Percentiles rank a stretch among this genome's conserved stretches.
Evolutionary conservation across 2,888 invertebrate genomes (phyloP).

Genomic region (Oligia strigilis): DNA sequence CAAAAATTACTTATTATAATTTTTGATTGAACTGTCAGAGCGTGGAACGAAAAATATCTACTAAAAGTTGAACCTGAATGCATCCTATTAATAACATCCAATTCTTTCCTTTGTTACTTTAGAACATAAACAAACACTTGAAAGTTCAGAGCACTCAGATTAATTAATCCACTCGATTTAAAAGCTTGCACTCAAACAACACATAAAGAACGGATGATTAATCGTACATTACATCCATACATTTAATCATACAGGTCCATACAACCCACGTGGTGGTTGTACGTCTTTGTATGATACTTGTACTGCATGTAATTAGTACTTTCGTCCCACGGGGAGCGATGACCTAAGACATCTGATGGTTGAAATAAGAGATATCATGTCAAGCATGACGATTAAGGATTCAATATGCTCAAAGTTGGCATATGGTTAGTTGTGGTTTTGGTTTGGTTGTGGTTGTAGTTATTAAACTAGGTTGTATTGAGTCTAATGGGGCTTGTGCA

Average conservation of each 20-base stretch:
- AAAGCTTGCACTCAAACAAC: conserved; percentile 61
- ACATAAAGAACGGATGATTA: conserved; percentile 59
- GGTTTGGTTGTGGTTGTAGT: not conserved
- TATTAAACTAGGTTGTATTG: not conserved
- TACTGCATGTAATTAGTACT: conserved; percentile 77
- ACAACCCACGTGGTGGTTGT: conserved; percentile 58
- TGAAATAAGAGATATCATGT: not conserved
- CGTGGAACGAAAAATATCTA: not conserved
- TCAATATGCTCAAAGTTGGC: not conserved
- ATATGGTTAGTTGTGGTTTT: not conserved
- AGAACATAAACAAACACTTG: conserved; percentile 51
- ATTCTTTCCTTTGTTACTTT: conserved; percentile 50
- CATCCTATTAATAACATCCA: conserved; percentile 42
- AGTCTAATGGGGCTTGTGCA: too few relatives aligned
- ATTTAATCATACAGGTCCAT: conserved; percentile 37
- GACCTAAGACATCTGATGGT: conserved; percentile 69
- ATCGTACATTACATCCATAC: conserved; percentile 28
- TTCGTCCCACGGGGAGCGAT: conserved; percentile 82
- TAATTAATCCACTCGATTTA: conserved; percentile 58
- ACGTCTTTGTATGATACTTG: conserved; percentile 38
- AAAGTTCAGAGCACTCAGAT: conserved; percentile 50
- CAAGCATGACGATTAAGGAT: not conserved
- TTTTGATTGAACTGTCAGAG: not conserved
- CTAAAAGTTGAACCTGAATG: conserved; percentile 4
- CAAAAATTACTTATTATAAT: not conserved